These are phyloP conservation scores for Halichondria panicea DNA, from an alignment of 37 sponge, comb jelly and placozoan genomes.

Conservation along the genomic window DNA sequence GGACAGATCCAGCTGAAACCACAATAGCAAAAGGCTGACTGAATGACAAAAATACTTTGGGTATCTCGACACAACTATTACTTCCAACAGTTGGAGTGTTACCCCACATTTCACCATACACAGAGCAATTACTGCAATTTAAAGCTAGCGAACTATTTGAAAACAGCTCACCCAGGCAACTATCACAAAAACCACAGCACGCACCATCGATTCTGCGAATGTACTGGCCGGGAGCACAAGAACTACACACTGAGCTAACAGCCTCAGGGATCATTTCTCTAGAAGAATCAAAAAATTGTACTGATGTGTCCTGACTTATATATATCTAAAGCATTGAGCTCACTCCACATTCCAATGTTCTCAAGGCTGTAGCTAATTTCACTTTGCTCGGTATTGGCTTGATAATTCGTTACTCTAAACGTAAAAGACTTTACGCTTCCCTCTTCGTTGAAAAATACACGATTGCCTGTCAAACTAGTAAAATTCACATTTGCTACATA, in stretches of 20 bases:
- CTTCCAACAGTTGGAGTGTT: conserved; percentile 64
- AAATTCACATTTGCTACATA: conserved; percentile 59
- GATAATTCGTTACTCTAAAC: conserved; percentile 68
- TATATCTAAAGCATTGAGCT: too few species aligned
- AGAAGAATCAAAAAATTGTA: not conserved
- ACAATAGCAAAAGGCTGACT: conserved; percentile 49
- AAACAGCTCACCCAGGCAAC: conserved; percentile 57
- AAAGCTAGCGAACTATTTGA: conserved; percentile 7
- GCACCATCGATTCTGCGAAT: not conserved
- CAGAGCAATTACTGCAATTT: conserved; percentile 60
- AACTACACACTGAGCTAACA: conserved; percentile 56
- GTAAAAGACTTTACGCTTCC: conserved; percentile 54
- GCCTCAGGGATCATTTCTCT: not conserved
- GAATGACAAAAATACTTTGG: conserved; percentile 1
- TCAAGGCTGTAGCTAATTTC: conserved; percentile 6
- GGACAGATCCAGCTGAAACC: conserved; percentile 25
- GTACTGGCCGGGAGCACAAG: conserved; percentile 51
- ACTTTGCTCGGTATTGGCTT: conserved; percentile 14
- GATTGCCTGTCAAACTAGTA: conserved; percentile 31
- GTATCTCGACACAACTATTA: conserved; percentile 32
- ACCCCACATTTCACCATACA: conserved; percentile 55
- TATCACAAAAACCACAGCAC: conserved; percentile 78
- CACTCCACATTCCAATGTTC: conserved; percentile 56
- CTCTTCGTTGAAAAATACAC: conserved; percentile 52
- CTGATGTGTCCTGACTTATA: not conserved